phyloP scores from a whole-genome alignment of 2,888 invertebrate genomes.

The Orchesella flavescens region DNA sequence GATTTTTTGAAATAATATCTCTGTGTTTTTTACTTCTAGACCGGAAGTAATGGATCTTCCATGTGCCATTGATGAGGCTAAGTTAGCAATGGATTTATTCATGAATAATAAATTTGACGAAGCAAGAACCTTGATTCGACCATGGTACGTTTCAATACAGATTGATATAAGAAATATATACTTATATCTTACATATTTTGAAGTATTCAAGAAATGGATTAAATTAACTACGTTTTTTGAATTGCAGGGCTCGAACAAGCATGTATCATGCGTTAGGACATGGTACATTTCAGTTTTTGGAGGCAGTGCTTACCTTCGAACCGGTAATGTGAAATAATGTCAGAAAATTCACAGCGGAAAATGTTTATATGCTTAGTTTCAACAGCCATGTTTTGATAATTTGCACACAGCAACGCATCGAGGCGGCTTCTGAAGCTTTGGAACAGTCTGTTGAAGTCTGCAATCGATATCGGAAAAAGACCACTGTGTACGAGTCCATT shows the following conservation, averaged over 20 bases:
- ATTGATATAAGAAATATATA: neutral
- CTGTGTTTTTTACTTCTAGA: constrained; percentile 37
- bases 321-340: constrained; percentile 76
- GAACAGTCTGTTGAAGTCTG: constrained; percentile 88
- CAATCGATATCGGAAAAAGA: constrained; percentile 81
- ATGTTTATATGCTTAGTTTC: neutral
- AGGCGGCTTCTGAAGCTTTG: constrained; percentile 82
- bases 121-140: constrained; percentile 85
- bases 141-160: constrained; percentile 78
- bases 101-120: constrained; percentile 92
- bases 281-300: constrained; percentile 90
- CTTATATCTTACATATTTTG: neutral
- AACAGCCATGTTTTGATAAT: neutral
- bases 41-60: constrained; percentile 79
- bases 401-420: constrained; percentile 78
- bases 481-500: constrained; percentile 84
- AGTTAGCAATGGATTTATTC: constrained; percentile 87
- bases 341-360: neutral
- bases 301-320: constrained; percentile 95
- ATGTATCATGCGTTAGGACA: constrained; percentile 94
- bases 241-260: constrained; percentile 82
- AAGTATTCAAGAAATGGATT: neutral
- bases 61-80: constrained; percentile 84
- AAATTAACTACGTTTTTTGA: neutral
- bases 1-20: neutral